Conservation (phyloP, 1,140 invertebrate species). For the Lamellibrachia luymesi region DNA sequence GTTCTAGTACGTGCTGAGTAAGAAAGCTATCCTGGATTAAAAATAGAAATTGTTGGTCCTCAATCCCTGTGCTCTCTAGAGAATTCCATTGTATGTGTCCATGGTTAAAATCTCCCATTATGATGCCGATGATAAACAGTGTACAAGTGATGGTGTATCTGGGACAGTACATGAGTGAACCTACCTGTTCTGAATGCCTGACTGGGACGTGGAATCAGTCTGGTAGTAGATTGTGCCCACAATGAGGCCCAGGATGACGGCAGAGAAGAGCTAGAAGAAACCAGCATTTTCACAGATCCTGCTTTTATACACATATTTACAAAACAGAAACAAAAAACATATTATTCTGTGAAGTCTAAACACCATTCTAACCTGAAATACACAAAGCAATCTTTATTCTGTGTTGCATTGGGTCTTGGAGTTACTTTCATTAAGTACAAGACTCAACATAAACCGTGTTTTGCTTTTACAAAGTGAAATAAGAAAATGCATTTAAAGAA, state of each 20-base stretch:
- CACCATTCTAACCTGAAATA: neutral
- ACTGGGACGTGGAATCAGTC: constrained; percentile 18
- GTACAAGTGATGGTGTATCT: neutral
- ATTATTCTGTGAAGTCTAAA: neutral
- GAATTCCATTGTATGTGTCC: no score
- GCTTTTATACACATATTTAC: neutral
- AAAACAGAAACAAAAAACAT: neutral
- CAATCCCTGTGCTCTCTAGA: no score
- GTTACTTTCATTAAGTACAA: neutral
- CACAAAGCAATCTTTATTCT: no score
- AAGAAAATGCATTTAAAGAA: no score
- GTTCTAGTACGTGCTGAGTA: no score
- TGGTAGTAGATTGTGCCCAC: constrained; percentile 32
- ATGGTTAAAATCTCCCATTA: no score
- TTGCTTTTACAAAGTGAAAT: neutral
- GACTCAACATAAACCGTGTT: neutral
- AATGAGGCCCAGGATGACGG: constrained; percentile 29
- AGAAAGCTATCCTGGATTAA: no score
- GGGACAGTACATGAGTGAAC: neutral
- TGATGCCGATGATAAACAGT: no score
- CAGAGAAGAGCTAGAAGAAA: constrained; percentile 29
- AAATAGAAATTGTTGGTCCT: no score
- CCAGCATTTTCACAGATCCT: neutral
- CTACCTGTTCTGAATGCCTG: constrained; percentile 34
- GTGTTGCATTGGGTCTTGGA: neutral